These are phyloP conservation scores for Papilio glaucus DNA, from an alignment of 1,140 invertebrate genomes.

Conservation along the genomic window DNA sequence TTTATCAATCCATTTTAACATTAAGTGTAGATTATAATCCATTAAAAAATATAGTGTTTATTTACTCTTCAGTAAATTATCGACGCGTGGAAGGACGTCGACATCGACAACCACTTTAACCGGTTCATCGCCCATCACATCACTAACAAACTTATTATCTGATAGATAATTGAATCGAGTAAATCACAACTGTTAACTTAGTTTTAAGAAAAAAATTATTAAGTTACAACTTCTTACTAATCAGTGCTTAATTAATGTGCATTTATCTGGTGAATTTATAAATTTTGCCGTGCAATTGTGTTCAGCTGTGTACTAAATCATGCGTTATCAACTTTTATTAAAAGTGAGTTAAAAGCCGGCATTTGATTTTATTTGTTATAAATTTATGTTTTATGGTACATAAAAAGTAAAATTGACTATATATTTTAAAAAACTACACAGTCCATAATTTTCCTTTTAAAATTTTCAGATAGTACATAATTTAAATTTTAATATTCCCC, in stretches of 20 bases:
- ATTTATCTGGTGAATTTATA: not conserved
- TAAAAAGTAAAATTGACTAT: not conserved
- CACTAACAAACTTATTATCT: too few relatives aligned
- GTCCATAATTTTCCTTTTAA: not conserved
- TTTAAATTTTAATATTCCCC: too few relatives aligned
- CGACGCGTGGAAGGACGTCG: constrained; percentile 24
- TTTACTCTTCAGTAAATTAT: not conserved
- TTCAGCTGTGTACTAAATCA: constrained; percentile 8
- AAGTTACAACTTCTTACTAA: not conserved
- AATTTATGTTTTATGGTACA: not conserved
- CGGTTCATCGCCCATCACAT: not conserved
- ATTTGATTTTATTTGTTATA: not conserved
- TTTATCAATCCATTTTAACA: too few relatives aligned
- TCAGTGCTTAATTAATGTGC: not conserved
- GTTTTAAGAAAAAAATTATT: not conserved
- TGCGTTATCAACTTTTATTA: constrained; percentile 22
- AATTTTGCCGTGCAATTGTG: not conserved
- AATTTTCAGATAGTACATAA: not conserved
- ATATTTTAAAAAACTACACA: not conserved
- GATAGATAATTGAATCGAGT: not conserved
- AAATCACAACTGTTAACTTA: not conserved
- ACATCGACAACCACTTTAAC: not conserved
- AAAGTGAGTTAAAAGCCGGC: constrained; percentile 29
- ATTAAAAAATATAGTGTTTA: too few relatives aligned
- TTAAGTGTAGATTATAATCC: too few relatives aligned